Percentiles rank a stretch among this genome's conserved stretches.
Conservation (phyloP, 2,113 vertebrate genomes). For the Ictalurus furcatus region DNA sequence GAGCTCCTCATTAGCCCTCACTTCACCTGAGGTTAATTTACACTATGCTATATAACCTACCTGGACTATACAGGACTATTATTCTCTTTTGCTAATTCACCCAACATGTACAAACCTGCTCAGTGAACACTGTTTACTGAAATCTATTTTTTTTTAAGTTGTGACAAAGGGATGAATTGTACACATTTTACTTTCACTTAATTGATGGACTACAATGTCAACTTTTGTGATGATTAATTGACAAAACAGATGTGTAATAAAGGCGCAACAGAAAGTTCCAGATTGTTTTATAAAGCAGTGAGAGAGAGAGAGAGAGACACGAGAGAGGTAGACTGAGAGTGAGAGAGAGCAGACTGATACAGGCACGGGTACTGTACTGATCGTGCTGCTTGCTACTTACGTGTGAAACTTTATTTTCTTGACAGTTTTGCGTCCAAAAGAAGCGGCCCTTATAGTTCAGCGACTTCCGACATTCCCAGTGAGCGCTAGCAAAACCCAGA, state of each 20-base stretch:
- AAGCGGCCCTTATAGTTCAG: conserved; percentile 34
- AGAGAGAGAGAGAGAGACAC: too few relatives aligned
- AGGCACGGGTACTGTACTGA: neutral
- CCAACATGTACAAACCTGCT: neutral
- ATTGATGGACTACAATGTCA: neutral
- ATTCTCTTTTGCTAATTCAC: neutral
- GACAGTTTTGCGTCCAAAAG: conserved; percentile 55
- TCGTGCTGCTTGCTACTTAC: conserved; percentile 60
- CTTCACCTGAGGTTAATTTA: neutral
- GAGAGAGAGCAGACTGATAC: neutral
- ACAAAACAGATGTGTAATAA: neutral
- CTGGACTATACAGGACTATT: neutral
- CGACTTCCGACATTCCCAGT: conserved; percentile 53
- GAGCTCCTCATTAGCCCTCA: neutral
- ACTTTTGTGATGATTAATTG: neutral
- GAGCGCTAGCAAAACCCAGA: conserved; percentile 46
- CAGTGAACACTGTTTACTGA: neutral
- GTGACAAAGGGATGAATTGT: neutral
- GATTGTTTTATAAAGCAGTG: neutral
- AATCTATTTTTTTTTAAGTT: neutral
- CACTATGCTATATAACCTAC: neutral
- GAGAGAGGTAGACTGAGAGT: neutral
- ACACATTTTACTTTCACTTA: neutral
- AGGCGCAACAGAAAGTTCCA: conserved; percentile 26
- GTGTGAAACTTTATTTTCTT: conserved; percentile 70